A percentile compares a stretch with the other conserved stretches of the same genome.
Evolutionary conservation across 2,797 vertebrate genomes (phyloP).

Genomic region (Microctenopoma stevenorrisi): DNA sequence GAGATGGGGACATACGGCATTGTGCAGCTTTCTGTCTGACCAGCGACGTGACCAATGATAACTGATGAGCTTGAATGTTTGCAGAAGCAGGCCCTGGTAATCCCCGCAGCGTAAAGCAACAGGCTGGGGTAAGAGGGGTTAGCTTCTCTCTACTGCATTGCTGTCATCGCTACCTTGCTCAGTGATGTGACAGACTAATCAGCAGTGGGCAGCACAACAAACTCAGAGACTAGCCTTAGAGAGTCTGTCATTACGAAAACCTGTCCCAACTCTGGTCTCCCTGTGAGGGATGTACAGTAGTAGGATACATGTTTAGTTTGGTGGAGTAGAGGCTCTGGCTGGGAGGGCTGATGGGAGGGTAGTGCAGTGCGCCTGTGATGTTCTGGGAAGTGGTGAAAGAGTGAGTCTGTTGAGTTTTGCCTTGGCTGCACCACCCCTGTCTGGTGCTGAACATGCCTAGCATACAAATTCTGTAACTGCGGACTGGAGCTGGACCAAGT

Average conservation of each 20-base stretch:
- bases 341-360: conserved; percentile 62
- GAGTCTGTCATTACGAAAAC: not conserved
- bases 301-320: conserved; percentile 51
- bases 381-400: conserved; percentile 83
- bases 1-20: conserved; percentile 60
- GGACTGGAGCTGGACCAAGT: conserved; percentile 72
- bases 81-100: conserved; percentile 73
- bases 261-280: conserved; percentile 5
- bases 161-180: conserved; percentile 52
- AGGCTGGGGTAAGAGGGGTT: conserved; percentile 68
- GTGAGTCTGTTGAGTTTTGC: conserved; percentile 74
- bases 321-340: conserved; percentile 57
- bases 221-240: conserved; percentile 18
- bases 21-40: conserved; percentile 46
- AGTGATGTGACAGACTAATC: conserved; percentile 50
- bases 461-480: conserved; percentile 67
- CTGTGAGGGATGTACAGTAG: conserved; percentile 38
- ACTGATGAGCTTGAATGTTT: conserved; percentile 71
- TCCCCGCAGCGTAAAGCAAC: conserved; percentile 74
- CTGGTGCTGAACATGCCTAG: conserved; percentile 43
- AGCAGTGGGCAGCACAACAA: conserved; percentile 26
- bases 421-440: conserved; percentile 48
- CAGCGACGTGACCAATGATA: conserved; percentile 69
- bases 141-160: conserved; percentile 58
- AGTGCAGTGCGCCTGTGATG: conserved; percentile 57